Conservation (phyloP, 2,888 invertebrate genomes). For the Phalera bucephala region DNA sequence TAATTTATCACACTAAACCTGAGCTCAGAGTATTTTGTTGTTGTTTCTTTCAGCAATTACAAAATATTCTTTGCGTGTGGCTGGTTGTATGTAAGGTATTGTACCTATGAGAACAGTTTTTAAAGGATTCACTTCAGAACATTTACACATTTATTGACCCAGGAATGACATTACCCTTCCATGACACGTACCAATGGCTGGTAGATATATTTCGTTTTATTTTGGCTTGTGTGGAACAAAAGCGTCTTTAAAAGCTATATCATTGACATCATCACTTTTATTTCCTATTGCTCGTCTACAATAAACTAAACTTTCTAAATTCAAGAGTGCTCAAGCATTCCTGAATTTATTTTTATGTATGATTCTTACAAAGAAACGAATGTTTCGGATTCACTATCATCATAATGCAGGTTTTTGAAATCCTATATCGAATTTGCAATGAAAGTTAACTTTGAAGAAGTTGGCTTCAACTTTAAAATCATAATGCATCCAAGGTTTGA, state of each 20-base stretch:
- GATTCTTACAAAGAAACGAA: too few relatives aligned
- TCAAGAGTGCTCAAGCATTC: too few relatives aligned
- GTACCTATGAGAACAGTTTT: slow-evolving; percentile 67
- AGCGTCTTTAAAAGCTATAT: slow-evolving; percentile 18
- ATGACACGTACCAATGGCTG: slow-evolving; percentile 24
- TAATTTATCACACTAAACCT: slow-evolving; percentile 31
- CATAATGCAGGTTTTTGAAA: too few relatives aligned
- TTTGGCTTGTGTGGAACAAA: slow-evolving; percentile 28
- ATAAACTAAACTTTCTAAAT: too few relatives aligned
- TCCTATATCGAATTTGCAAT: too few relatives aligned
- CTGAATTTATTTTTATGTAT: too few relatives aligned
- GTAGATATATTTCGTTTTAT: slow-evolving; percentile 14
- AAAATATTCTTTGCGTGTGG: slow-evolving; percentile 93
- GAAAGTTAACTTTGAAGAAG: too few relatives aligned
- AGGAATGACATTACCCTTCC: slow-evolving; percentile 66
- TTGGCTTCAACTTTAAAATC: too few relatives aligned
- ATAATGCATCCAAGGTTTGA: too few relatives aligned
- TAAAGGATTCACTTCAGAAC: slow-evolving; percentile 69
- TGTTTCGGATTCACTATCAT: too few relatives aligned
- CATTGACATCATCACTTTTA: not conserved
- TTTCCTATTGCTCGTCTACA: too few relatives aligned
- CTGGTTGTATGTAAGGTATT: slow-evolving; percentile 93
- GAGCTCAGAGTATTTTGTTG: slow-evolving; percentile 81
- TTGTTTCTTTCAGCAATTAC: slow-evolving; percentile 88
- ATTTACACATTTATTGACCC: slow-evolving; percentile 67